Evolutionary conservation across 2,797 vertebrate species (phyloP), one percentile per base, ranked within the genome.

Genomic region (Typhlichthys eigenmanni): DNA sequence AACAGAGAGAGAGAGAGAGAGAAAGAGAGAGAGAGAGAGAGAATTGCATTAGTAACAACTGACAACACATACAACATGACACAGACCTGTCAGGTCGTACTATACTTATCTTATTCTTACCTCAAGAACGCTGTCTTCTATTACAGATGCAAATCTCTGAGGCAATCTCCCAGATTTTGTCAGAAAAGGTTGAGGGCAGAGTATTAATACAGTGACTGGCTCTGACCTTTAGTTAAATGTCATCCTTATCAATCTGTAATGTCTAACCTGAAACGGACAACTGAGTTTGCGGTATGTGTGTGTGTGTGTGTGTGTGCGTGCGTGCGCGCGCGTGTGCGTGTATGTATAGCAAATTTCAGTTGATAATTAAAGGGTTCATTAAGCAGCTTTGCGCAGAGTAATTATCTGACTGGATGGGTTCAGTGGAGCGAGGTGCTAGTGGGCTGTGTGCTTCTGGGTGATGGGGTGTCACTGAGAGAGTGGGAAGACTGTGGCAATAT

Each of bases 301-400:
- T 54, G 34, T 46, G 13, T 55, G 62, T 43, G 38, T 50, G 43
- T 19, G 12, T 48, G 34, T 32, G 45, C 24, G 52, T 16, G 48
- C 3, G 55, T 10, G 24, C 10, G 54, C 1, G 4, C 14, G 13
- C 4, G 32, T 1, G n/a, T 9, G 47, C 12, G 47, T 8, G 10
- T 3, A 4, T 12, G 47, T 49, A 4, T 34, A 63, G 64, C 56
- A 64, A 48, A 70, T 69, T 80, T 75, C 62, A 67, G 66, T 72
- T 76, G 69, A 80, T 75, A 74, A 84, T 84, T 74, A 82, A 74
- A 50, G 58, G 70, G 59, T 73, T 79, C 47, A 49, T 79, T 82
- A 82, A 82, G 81, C 68, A 72, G 76, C 80, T 84, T 76, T 71
- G 71, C 75, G 72, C 75, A 58, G 58, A 81, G 69, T 78, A 74